Percentiles rank a stretch among this genome's conserved stretches.
These are phyloP conservation scores for Syrphus vitripennis DNA, from an alignment of 2,888 invertebrate species.

Conservation along the genomic window DNA sequence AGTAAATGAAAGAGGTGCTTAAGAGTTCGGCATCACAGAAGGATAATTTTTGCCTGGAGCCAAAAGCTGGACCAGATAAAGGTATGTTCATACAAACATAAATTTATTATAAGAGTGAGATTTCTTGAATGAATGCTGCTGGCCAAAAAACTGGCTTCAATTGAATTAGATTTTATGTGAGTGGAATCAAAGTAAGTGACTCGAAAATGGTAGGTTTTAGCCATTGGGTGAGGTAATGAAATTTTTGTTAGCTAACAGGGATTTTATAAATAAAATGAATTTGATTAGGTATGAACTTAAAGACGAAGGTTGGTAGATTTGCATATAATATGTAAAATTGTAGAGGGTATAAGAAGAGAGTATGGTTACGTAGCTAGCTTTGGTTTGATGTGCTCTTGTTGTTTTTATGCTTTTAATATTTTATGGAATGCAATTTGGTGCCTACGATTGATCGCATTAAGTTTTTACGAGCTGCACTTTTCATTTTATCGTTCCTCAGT, in stretches of 20 bases:
- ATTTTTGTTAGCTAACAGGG: conserved; percentile 3
- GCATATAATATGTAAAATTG: too few relatives aligned
- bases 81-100: background rate
- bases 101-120: background rate
- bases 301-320: background rate
- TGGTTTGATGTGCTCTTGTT: background rate
- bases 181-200: conserved; percentile 25
- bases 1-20: conserved; percentile 22
- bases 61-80: background rate
- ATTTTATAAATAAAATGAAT: background rate
- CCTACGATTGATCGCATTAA: too few relatives aligned
- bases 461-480: too few relatives aligned
- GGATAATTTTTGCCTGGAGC: background rate
- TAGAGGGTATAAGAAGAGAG: too few relatives aligned
- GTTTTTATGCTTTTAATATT: background rate
- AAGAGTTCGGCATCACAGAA: conserved; percentile 10
- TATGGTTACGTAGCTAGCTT: background rate
- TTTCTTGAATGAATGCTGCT: conserved; percentile 26
- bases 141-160: conserved; percentile 23
- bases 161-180: conserved; percentile 42
- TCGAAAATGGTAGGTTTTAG: conserved; percentile 30
- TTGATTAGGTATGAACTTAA: background rate
- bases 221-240: background rate
- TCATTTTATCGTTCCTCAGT: too few relatives aligned
- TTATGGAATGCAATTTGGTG: too few relatives aligned